These are phyloP conservation scores for Dynastes hyllus DNA, from an alignment of 2,888 invertebrate species.

Conservation along the genomic window DNA sequence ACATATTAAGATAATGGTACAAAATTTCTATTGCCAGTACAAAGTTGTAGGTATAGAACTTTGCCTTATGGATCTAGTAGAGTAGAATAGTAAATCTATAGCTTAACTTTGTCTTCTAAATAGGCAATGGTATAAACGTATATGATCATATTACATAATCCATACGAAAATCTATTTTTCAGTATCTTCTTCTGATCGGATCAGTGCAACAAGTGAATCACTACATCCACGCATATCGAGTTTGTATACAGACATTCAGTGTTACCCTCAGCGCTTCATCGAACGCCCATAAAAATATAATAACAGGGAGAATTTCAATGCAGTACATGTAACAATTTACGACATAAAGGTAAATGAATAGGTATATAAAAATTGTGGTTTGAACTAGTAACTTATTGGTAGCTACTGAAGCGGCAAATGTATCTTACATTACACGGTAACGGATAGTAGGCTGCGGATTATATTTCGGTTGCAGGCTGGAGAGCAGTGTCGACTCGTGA, in stretches of 20 bases:
- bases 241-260: constrained; percentile 3
- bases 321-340: constrained; percentile 42
- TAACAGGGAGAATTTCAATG: constrained; percentile 42
- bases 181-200: not conserved
- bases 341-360: constrained; percentile 58
- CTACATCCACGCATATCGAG: not conserved
- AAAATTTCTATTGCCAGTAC: no score
- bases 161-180: constrained; percentile 15
- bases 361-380: constrained; percentile 68
- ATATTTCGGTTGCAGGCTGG: constrained; percentile 69
- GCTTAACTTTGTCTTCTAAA: no score
- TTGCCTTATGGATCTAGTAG: no score
- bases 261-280: constrained; percentile 3
- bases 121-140: no score
- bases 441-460: constrained; percentile 69
- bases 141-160: constrained; percentile 5
- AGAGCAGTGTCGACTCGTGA: constrained; percentile 49
- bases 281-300: constrained; percentile 24
- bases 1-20: no score
- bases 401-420: constrained; percentile 70
- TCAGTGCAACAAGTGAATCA: constrained; percentile 42
- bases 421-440: constrained; percentile 71
- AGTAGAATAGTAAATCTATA: no score
- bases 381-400: constrained; percentile 68
- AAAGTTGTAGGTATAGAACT: no score